Conservation (phyloP, 1,140 invertebrate genomes). For the Drosophila tani region DNA sequence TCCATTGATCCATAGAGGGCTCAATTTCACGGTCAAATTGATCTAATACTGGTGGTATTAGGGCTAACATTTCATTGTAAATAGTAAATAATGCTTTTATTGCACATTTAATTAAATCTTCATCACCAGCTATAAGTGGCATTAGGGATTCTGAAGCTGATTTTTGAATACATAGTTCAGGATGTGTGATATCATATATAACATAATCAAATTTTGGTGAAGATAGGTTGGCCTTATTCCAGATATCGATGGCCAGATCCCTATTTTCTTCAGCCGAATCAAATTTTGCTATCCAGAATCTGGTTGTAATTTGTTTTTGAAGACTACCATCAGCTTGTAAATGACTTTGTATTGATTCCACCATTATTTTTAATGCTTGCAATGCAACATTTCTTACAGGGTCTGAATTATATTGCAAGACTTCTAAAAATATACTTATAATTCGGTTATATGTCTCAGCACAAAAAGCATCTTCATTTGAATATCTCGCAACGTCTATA, state of each 20-base stretch:
- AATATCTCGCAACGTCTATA: constrained; percentile 90
- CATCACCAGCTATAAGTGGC: constrained; percentile 87
- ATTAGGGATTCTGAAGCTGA: constrained; percentile 92
- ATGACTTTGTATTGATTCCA: constrained; percentile 88
- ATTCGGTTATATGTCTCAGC: constrained; percentile 89
- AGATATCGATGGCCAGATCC: constrained; percentile 89
- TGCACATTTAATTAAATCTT: constrained; percentile 86
- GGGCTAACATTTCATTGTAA: constrained; percentile 91
- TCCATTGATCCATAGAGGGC: constrained; percentile 93
- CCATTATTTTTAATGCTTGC: constrained; percentile 89
- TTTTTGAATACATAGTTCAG: constrained; percentile 91
- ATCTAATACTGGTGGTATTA: constrained; percentile 95
- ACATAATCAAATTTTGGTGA: constrained; percentile 88
- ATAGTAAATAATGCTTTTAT: constrained; percentile 89
- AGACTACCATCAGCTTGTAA: constrained; percentile 87
- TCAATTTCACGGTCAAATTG: constrained; percentile 95
- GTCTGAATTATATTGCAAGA: constrained; percentile 88
- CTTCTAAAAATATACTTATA: constrained; percentile 91
- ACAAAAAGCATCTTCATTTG: constrained; percentile 88
- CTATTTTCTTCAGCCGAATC: constrained; percentile 90
- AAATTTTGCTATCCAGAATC: constrained; percentile 92
- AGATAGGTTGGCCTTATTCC: constrained; percentile 87
- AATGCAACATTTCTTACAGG: constrained; percentile 93
- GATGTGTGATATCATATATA: constrained; percentile 91
- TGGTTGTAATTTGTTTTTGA: constrained; percentile 86